Evolutionary conservation across 2,797 vertebrate species (phyloP).

Genomic region (Pseudochirops cupreus): DNA sequence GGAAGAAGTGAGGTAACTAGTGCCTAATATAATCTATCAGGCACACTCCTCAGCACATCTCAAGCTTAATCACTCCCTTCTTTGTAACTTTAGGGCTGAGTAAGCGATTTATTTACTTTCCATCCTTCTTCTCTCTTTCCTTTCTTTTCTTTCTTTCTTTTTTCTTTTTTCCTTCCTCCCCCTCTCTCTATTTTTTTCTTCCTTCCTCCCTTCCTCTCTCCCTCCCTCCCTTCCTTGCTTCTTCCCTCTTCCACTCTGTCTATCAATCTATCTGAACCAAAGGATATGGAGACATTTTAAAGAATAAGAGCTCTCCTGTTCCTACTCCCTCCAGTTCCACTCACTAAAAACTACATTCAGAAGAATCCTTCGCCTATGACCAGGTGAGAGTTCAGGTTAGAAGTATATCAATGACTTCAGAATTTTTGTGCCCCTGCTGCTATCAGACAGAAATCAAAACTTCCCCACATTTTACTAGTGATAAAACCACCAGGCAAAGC

Average conservation of each 20-base stretch:
- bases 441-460: conserved; percentile 51
- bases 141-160: accelerated
- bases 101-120: conserved; percentile 10
- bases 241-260: accelerated
- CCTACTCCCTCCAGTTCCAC: neutral
- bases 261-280: neutral
- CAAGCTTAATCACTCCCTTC: conserved; percentile 30
- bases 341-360: neutral
- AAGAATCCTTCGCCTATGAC: conserved; percentile 15
- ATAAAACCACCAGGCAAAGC: conserved; percentile 1
- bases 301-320: conserved; percentile 48
- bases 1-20: neutral
- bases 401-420: conserved; percentile 26
- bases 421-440: conserved; percentile 43
- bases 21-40: conserved; percentile 14
- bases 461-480: conserved; percentile 6
- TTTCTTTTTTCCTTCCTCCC: neutral
- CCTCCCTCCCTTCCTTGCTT: no score
- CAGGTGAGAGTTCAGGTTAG: conserved; percentile 48
- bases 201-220: accelerated
- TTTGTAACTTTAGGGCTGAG: conserved; percentile 41
- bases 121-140: neutral
- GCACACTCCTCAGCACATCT: neutral
- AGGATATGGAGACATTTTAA: conserved; percentile 23
- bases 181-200: neutral